phyloP scores from a whole-genome alignment of 2,113 vertebrate genomes.

The Mohoua ochrocephala region DNA sequence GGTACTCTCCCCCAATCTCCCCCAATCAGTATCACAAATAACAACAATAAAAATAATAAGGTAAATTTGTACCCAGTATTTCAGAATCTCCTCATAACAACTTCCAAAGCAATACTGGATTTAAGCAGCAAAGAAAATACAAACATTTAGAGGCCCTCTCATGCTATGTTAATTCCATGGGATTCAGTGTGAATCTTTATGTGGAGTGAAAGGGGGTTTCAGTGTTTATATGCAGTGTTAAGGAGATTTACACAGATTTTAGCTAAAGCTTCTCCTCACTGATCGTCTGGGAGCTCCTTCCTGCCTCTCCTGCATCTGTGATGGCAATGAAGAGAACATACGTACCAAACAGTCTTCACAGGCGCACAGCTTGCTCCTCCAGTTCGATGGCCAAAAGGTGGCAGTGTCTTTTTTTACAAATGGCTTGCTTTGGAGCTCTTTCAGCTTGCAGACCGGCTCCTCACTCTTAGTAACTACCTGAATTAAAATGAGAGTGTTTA shows the following conservation, averaged over 20 bases:
- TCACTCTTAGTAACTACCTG: conserved; percentile 45
- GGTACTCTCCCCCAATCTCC: background rate
- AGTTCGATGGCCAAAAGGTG: conserved; percentile 88
- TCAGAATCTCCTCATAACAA: background rate
- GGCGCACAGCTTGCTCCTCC: conserved; percentile 88
- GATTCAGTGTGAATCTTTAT: background rate
- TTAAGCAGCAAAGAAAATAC: background rate
- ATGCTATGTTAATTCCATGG: background rate
- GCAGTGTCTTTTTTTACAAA: conserved; percentile 71
- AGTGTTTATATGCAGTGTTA: background rate
- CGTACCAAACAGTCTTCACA: conserved; percentile 87
- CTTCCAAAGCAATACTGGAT: background rate
- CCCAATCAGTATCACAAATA: background rate
- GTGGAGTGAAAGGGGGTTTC: background rate
- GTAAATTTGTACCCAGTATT: background rate
- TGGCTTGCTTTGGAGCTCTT: conserved; percentile 70
- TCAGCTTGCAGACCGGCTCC: conserved; percentile 73
- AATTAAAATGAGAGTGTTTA: conserved; percentile 36
- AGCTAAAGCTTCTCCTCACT: background rate
- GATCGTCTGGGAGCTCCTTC: background rate
- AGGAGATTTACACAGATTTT: background rate
- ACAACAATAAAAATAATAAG: background rate
- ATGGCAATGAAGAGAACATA: background rate
- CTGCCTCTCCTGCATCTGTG: background rate
- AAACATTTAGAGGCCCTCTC: background rate